A percentile compares a stretch with the other conserved stretches of the same genome.
Evolutionary conservation across 2,113 vertebrate genomes (phyloP).

Genomic region (Tringa solitaria): DNA sequence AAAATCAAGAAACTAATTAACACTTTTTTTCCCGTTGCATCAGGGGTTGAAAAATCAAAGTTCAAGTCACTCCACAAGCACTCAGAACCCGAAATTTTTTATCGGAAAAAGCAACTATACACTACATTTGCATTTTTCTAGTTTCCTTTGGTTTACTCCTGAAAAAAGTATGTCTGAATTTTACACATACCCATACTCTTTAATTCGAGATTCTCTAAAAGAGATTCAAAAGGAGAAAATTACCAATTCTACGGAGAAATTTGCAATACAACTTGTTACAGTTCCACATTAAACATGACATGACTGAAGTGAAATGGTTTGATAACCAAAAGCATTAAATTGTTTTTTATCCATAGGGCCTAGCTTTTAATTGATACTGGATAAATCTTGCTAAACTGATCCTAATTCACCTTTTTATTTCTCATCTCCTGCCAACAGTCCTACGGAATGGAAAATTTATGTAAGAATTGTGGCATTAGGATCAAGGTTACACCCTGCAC

Average conservation of each 20-base stretch:
- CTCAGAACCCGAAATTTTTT: not conserved
- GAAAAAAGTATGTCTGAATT: not conserved
- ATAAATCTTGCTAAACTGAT: not conserved
- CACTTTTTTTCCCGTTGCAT: constrained; percentile 55
- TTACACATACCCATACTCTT: not conserved
- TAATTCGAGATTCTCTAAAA: not conserved
- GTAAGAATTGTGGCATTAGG: not conserved
- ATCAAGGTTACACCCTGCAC: not conserved
- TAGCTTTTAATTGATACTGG: not conserved
- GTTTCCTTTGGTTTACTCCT: not conserved
- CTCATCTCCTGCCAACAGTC: not conserved
- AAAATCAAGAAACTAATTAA: constrained; percentile 57
- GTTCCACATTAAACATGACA: not conserved
- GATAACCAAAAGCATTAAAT: not conserved
- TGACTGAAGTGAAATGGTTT: not conserved
- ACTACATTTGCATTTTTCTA: constrained; percentile 25
- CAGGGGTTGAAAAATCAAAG: constrained; percentile 61
- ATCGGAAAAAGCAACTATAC: not conserved
- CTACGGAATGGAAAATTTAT: not conserved
- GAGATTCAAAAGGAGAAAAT: constrained; percentile 14
- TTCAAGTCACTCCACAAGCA: constrained; percentile 5
- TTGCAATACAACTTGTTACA: not conserved
- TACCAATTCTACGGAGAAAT: not conserved
- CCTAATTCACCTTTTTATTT: not conserved
- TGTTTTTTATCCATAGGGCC: not conserved